phyloP scores from a whole-genome alignment of 2,113 vertebrate species.

The Nothocercus nigrocapillus region DNA sequence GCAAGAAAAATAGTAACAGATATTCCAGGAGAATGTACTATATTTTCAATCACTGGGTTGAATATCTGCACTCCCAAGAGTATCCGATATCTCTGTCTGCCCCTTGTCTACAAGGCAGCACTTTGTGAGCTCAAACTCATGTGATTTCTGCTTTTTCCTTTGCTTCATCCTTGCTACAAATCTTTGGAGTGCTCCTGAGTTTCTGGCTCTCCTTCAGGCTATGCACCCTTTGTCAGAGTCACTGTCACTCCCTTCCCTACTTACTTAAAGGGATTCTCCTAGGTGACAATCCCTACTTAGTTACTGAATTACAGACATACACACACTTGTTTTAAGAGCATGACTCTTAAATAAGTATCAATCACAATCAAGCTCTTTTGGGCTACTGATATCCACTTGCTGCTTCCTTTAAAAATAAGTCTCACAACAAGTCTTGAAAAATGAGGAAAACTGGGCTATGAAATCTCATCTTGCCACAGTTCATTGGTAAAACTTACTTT shows the following conservation, averaged over 20 bases:
- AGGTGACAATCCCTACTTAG: neutral
- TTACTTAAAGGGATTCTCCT: neutral
- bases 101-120: neutral
- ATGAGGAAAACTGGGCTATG: fast-evolving
- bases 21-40: neutral
- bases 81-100: neutral
- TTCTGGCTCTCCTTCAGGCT: neutral
- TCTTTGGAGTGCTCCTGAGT: neutral
- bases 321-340: neutral
- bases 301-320: neutral
- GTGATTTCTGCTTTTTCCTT: neutral
- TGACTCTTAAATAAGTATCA: neutral
- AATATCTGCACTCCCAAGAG: neutral
- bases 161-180: neutral
- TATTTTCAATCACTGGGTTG: neutral
- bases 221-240: neutral
- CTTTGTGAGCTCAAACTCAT: neutral
- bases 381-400: neutral
- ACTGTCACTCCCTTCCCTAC: neutral
- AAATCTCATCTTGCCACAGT: neutral
- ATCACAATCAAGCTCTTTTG: fast-evolving
- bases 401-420: neutral
- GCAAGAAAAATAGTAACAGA: neutral
- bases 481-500: neutral
- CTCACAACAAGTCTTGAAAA: neutral